phyloP scores from a whole-genome alignment of 2,888 invertebrate species.

The Taenaris catops region DNA sequence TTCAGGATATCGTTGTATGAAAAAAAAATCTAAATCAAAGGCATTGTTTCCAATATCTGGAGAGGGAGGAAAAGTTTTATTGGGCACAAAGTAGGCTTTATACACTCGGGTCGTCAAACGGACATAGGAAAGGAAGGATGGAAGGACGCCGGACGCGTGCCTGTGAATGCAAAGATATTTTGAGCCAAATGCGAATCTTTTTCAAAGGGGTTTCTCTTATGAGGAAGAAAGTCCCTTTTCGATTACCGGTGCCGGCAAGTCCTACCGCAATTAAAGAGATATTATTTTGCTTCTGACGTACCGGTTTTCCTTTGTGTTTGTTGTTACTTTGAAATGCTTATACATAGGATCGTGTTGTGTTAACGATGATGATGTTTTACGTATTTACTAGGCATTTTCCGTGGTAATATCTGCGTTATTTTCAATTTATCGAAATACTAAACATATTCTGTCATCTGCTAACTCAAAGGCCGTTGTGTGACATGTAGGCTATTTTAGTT shows the following conservation, averaged over 20 bases:
- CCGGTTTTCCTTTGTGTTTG: too few relatives aligned
- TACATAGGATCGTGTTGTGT: too few relatives aligned
- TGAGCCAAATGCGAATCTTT: slow-evolving; percentile 64
- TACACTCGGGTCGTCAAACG: slow-evolving; percentile 65
- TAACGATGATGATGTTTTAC: too few relatives aligned
- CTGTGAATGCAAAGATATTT: slow-evolving; percentile 76
- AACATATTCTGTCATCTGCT: too few relatives aligned
- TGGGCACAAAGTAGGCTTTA: slow-evolving; percentile 75
- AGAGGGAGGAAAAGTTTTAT: slow-evolving; percentile 72
- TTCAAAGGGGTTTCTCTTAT: slow-evolving; percentile 66
- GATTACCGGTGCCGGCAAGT: slow-evolving; percentile 55
- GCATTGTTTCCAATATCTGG: slow-evolving; percentile 73
- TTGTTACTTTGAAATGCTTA: too few relatives aligned
- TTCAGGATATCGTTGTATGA: background rate
- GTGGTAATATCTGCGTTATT: too few relatives aligned
- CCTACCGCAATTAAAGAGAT: slow-evolving; percentile 56
- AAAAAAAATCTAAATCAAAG: slow-evolving; percentile 36
- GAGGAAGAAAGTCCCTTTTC: slow-evolving; percentile 64
- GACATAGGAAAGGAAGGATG: slow-evolving; percentile 42
- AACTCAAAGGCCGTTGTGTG: too few relatives aligned
- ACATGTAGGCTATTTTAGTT: too few relatives aligned
- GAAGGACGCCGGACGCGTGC: slow-evolving; percentile 59
- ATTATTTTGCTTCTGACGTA: slow-evolving; percentile 28
- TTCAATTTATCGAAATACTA: too few relatives aligned
- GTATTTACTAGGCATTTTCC: too few relatives aligned